A percentile compares a stretch with the other conserved stretches of the same genome.
These are phyloP conservation scores for Rutpela maculata DNA, from an alignment of 2,888 invertebrate genomes.

Conservation along the genomic window DNA sequence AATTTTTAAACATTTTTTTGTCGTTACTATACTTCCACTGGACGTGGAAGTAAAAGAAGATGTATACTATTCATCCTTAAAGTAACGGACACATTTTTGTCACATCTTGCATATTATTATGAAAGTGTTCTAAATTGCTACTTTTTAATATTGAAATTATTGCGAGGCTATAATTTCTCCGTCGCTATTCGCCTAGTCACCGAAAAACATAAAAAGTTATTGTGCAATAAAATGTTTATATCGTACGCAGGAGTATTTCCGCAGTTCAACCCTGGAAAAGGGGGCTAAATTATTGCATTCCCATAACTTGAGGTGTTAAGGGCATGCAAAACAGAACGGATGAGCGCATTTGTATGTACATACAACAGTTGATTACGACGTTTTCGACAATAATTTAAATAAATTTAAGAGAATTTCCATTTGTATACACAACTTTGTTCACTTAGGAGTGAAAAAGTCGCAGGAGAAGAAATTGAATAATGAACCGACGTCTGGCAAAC, in stretches of 20 bases:
- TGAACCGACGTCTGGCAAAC: conserved; percentile 28
- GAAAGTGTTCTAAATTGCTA: background rate
- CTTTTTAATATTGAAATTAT: background rate
- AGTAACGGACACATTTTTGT: too few relatives aligned
- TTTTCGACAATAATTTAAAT: conserved; percentile 14
- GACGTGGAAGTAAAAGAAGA: too few relatives aligned
- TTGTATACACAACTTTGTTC: conserved; percentile 17
- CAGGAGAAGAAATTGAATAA: conserved; percentile 20
- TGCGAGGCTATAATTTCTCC: background rate
- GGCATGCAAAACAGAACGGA: conserved; percentile 5
- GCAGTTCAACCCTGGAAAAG: background rate
- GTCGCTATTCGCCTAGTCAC: background rate
- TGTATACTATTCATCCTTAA: too few relatives aligned
- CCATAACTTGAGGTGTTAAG: conserved; percentile 10
- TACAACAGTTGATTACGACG: conserved; percentile 5
- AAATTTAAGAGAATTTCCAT: conserved; percentile 1
- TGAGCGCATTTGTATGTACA: conserved; percentile 4
- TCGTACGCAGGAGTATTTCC: background rate
- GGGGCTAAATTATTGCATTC: conserved; percentile 7
- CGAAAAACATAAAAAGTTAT: background rate
- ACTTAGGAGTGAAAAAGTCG: conserved; percentile 9
- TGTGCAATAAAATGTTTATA: background rate
- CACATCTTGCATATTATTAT: too few relatives aligned
- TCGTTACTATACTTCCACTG: too few relatives aligned
- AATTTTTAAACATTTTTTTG: too few relatives aligned